Conservation (phyloP, 2,797 vertebrate species). For the Tenualosa ilisha region DNA sequence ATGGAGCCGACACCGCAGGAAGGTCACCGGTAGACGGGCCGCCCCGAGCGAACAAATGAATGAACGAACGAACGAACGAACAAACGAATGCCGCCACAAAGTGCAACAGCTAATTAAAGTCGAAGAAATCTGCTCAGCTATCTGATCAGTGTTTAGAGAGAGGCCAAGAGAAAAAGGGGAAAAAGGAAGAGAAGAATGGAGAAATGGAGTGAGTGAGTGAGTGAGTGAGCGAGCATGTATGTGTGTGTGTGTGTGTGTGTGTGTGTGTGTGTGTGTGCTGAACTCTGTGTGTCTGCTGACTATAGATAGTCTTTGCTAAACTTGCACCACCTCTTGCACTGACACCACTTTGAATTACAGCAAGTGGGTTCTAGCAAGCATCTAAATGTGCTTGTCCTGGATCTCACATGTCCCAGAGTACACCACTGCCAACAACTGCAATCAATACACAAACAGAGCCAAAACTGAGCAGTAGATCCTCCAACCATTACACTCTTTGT, state of each 20-base stretch:
- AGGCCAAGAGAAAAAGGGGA: constrained; percentile 18
- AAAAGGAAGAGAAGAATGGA: not conserved
- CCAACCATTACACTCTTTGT: too few relatives aligned
- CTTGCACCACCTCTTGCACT: not conserved
- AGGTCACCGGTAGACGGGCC: constrained; percentile 63
- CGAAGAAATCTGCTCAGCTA: constrained; percentile 33
- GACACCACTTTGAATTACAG: not conserved
- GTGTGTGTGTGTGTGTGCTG: not conserved
- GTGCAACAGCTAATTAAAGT: constrained; percentile 47
- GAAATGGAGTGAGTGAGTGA: not conserved
- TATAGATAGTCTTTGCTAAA: not conserved
- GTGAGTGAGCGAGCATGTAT: too few relatives aligned
- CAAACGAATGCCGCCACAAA: not conserved
- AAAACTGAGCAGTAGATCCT: too few relatives aligned
- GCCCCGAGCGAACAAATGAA: not conserved
- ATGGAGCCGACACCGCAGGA: constrained; percentile 68
- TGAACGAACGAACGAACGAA: too few relatives aligned
- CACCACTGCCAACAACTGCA: not conserved
- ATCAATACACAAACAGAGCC: not conserved
- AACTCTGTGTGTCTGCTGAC: not conserved
- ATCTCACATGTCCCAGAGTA: not conserved
- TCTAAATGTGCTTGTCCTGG: not conserved
- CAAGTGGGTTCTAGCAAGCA: not conserved
- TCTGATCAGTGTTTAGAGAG: constrained; percentile 25
- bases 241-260: not conserved